phyloP scores from a whole-genome alignment of 92 coral and sea anemone species.

The Palythoa caribaeorum region DNA sequence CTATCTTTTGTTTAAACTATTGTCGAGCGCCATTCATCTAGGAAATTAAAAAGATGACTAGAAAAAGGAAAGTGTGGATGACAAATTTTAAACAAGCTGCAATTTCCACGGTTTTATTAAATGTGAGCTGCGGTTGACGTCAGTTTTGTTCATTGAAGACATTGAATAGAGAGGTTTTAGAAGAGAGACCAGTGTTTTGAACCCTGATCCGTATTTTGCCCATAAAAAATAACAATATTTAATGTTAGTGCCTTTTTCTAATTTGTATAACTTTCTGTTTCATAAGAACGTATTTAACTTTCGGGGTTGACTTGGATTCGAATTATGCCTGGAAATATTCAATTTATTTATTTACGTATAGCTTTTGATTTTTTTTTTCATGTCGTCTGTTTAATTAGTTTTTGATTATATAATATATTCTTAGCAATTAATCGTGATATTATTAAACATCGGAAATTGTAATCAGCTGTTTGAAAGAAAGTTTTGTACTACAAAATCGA shows the following conservation, averaged over 20 bases:
- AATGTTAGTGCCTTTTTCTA: not conserved
- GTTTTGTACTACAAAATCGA: not conserved
- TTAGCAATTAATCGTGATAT: constrained; percentile 18
- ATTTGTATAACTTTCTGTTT: not conserved
- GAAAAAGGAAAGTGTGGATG: constrained; percentile 45
- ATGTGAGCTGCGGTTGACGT: constrained; percentile 12
- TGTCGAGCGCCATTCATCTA: constrained; percentile 44
- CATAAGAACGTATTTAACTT: not conserved
- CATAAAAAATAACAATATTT: not conserved
- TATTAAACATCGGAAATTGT: constrained; percentile 10
- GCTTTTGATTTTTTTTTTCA: not conserved
- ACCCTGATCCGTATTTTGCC: not conserved
- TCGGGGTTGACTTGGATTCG: not conserved
- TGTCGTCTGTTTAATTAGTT: constrained; percentile 11
- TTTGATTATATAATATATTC: constrained; percentile 1
- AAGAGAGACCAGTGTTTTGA: not conserved
- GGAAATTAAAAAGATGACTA: constrained; percentile 51
- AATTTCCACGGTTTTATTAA: constrained; percentile 36
- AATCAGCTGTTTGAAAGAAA: not conserved
- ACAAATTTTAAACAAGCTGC: constrained; percentile 32
- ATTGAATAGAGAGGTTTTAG: not conserved
- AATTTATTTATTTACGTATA: not conserved
- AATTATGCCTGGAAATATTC: not conserved
- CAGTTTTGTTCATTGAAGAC: not conserved
- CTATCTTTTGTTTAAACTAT: constrained; percentile 29